phyloP scores from a whole-genome alignment of 2,888 invertebrate genomes.

The Lingula anatina region DNA sequence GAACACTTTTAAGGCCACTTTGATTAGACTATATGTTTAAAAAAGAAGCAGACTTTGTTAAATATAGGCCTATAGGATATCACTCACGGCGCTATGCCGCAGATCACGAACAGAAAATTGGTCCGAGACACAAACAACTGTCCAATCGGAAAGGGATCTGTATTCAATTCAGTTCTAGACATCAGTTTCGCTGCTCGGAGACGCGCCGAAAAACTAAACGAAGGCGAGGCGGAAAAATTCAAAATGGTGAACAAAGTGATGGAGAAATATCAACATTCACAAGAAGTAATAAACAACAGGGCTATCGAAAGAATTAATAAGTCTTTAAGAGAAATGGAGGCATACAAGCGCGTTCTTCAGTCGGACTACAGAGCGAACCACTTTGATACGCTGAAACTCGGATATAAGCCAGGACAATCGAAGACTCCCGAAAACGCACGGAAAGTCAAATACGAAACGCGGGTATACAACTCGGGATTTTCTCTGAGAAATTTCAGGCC shows the following conservation, averaged over 20 bases:
- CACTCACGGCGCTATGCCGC: too few relatives aligned
- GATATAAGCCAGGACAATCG: constrained; percentile 15
- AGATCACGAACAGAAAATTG: constrained; percentile 16
- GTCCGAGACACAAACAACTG: constrained; percentile 15
- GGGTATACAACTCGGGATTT: constrained; percentile 20
- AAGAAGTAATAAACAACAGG: constrained; percentile 11
- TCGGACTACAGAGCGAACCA: constrained; percentile 19
- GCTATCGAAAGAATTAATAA: constrained; percentile 17
- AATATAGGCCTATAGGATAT: too few relatives aligned
- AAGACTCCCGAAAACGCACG: constrained; percentile 14
- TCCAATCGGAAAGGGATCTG: constrained; percentile 19
- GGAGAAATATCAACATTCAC: constrained; percentile 15
- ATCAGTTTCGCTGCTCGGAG: constrained; percentile 15
- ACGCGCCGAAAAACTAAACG: constrained; percentile 18
- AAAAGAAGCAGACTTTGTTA: too few relatives aligned
- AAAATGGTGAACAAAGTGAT: constrained; percentile 14
- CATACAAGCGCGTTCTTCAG: constrained; percentile 15
- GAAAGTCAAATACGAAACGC: constrained; percentile 18
- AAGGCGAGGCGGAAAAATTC: constrained; percentile 13
- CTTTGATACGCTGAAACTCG: constrained; percentile 21
- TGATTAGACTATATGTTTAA: too few relatives aligned
- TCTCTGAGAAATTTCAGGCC: constrained; percentile 17
- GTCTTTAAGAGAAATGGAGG: constrained; percentile 16
- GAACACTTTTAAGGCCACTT: too few relatives aligned
- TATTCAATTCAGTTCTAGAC: constrained; percentile 14